Conservation (phyloP, 1,140 invertebrate species). For the Brachionus calyciflorus region DNA sequence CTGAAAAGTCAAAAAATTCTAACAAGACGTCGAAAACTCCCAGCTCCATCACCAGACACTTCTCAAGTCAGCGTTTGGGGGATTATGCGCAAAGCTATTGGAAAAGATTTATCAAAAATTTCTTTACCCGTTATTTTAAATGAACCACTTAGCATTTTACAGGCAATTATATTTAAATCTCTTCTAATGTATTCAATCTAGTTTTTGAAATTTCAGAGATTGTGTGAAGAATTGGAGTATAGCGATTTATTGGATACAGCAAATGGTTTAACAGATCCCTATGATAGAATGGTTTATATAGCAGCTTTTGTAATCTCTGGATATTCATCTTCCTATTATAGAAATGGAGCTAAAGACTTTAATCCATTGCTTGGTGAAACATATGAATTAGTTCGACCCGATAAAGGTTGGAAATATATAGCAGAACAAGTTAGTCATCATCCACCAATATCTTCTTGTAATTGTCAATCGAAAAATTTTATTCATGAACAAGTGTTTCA, state of each 20-base stretch:
- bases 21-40: conserved; percentile 70
- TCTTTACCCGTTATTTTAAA: conserved; percentile 61
- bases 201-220: conserved; percentile 50
- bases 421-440: conserved; percentile 67
- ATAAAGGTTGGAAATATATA: conserved; percentile 74
- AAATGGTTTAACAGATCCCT: conserved; percentile 54
- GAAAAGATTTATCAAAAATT: conserved; percentile 65
- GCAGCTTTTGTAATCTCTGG: conserved; percentile 63
- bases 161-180: conserved; percentile 48
- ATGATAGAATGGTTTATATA: conserved; percentile 65
- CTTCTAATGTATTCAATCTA: conserved; percentile 33
- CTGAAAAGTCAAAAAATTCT: conserved; percentile 55
- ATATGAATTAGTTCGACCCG: conserved; percentile 69
- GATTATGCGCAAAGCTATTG: conserved; percentile 72
- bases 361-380: conserved; percentile 60
- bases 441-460: conserved; percentile 58
- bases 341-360: conserved; percentile 59
- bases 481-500: conserved; percentile 70
- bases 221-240: conserved; percentile 61
- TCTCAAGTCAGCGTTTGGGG: conserved; percentile 76
- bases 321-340: conserved; percentile 57
- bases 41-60: conserved; percentile 69
- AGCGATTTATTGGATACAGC: conserved; percentile 59
- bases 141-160: conserved; percentile 58
- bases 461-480: conserved; percentile 66